Conservation (phyloP, 2,888 invertebrate genomes). For the Clunio marinus region DNA sequence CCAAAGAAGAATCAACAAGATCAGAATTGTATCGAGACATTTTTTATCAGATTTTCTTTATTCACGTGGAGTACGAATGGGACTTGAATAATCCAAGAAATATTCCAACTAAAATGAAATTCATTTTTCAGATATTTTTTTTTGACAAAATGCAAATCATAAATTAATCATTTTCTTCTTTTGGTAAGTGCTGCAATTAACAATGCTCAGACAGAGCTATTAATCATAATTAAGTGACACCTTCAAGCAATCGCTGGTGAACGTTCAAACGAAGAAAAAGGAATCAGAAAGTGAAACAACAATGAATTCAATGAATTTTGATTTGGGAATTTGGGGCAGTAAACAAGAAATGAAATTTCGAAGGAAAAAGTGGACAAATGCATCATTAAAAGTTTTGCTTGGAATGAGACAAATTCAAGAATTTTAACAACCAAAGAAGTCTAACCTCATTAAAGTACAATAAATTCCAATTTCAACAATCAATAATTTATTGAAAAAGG, state of each 20-base stretch:
- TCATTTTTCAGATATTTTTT: background rate
- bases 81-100: background rate
- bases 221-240: slow-evolving; percentile 21
- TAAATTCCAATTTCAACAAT: background rate
- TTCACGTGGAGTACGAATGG: background rate
- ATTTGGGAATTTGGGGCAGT: background rate
- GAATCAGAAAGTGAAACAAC: background rate
- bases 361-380: background rate
- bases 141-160: slow-evolving; percentile 10
- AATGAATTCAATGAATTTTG: background rate
- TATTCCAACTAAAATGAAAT: background rate
- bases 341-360: background rate
- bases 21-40: too few relatives aligned
- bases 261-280: background rate
- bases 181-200: background rate
- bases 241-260: background rate
- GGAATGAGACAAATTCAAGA: background rate
- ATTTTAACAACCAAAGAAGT: slow-evolving; percentile 3
- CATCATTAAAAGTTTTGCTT: background rate
- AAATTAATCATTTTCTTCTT: background rate
- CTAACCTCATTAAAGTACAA: slow-evolving; percentile 1
- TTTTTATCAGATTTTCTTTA: background rate
- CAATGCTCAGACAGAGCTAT: background rate
- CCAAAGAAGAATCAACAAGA: background rate
- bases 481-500: background rate